Evolutionary conservation across 2,113 vertebrate species (phyloP).

Genomic region (Haplochromis burtoni): DNA sequence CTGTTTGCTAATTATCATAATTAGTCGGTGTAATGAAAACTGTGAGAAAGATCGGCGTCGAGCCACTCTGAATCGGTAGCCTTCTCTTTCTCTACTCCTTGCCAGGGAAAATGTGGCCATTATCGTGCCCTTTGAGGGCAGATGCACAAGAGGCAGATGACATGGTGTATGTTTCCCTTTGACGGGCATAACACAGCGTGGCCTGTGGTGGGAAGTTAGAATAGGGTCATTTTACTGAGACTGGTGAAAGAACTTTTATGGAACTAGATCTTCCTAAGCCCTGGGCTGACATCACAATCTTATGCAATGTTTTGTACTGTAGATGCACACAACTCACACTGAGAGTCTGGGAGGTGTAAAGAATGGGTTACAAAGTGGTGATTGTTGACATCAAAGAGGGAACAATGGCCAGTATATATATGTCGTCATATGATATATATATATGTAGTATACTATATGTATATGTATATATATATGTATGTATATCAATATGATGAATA

Average conservation of each 20-base stretch:
- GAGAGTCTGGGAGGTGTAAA: neutral
- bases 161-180: neutral
- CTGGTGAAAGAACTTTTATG: conserved; percentile 8
- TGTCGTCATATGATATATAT: no score
- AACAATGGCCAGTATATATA: neutral
- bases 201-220: conserved; percentile 9
- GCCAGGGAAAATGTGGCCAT: conserved; percentile 2
- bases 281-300: conserved; percentile 5
- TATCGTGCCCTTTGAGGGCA: neutral
- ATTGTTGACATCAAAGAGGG: neutral
- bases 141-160: neutral
- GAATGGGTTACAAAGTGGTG: neutral
- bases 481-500: no score
- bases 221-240: neutral
- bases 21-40: neutral
- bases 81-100: neutral
- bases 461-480: no score
- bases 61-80: neutral
- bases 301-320: conserved; percentile 21
- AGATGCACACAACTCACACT: conserved; percentile 6
- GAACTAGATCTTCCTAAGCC: conserved; percentile 12
- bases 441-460: accelerated
- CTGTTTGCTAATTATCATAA: neutral
- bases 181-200: neutral
- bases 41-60: neutral